Base-by-base conservation (phyloP, 2,888 invertebrate genomes). In the Tetanocera ferruginea region DNA sequence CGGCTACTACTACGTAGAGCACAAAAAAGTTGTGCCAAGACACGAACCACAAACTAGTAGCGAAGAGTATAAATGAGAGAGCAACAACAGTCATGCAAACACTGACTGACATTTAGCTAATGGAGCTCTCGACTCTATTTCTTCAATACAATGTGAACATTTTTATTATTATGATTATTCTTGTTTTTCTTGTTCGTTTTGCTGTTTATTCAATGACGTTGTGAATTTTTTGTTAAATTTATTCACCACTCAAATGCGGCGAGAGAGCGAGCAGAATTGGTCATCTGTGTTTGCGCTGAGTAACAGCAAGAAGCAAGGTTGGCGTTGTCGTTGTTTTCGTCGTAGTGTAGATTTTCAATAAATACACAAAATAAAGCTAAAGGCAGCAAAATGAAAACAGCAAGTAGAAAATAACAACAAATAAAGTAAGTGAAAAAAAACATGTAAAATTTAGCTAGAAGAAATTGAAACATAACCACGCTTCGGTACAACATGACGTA, bases 401-500 rank as follows among this genome's bases (percentile, higher is more conserved):
- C 5, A 67, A 51, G 25, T n/a, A 31, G 3, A 64, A 64, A 64
- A 2, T 31, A 69, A 28, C 25, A 28, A 23, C 11, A 51, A 69
- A 69, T 6, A 25, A 28, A 28, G 1, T 17, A 14, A 34, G 31
- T 31, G 14, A 64, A 60, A 9, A 28, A 28, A 62, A 62, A 31
- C 55, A 55, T 19, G 2, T 1, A 5, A 23, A 55, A 55, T 8
- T 28, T 14, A 3, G 57, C 9, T 9, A 60, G 25, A 60, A 23
- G 25, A 60, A 60, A 25, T 25, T 43, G 17, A 62, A 25, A 62
- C 28, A 37, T 19, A 23, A 8, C 4, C 34, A 37, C 34, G 67
- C 60, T 9, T 23, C 31, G 28, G 69, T 49, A 23, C 49, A 51
- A 6, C 69, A 69, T 69, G 69, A 69, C 69, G 69, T 69, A 69